Conservation (phyloP, 2,888 invertebrate genomes). For the Diaphora mendica region DNA sequence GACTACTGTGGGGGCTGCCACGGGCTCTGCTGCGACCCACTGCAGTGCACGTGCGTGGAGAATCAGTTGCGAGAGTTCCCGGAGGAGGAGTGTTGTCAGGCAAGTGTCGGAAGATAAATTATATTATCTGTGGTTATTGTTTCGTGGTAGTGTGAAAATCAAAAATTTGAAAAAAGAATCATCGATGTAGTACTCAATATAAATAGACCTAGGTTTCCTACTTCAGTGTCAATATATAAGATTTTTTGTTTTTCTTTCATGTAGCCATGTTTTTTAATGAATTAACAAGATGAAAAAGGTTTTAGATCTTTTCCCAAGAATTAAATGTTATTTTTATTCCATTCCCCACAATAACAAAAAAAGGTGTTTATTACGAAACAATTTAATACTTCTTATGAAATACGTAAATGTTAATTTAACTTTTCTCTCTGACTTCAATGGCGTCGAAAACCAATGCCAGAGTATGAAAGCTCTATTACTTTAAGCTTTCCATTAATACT, state of each 20-base stretch:
- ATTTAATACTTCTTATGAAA: neutral
- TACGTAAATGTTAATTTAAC: neutral
- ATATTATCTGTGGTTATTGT: neutral
- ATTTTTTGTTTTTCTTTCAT: neutral
- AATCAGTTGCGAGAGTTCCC: conserved; percentile 69
- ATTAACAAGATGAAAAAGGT: neutral
- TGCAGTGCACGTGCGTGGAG: conserved; percentile 80
- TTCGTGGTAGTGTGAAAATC: neutral
- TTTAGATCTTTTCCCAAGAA: neutral
- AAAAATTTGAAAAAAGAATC: neutral
- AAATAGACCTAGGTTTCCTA: no score
- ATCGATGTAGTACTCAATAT: no score
- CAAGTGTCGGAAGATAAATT: conserved; percentile 58
- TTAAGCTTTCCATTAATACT: neutral
- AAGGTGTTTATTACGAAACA: neutral
- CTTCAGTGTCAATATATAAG: no score
- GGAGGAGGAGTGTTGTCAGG: conserved; percentile 77
- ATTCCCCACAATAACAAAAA: neutral
- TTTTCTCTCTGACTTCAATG: neutral
- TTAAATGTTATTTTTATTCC: neutral
- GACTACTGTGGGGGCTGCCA: conserved; percentile 69
- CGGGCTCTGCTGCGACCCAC: conserved; percentile 78
- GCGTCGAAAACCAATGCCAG: neutral
- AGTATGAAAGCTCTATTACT: neutral
- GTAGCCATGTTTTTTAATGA: neutral